Evolutionary conservation across 2,113 vertebrate genomes (phyloP), one percentile per base, ranked within the genome.

Genomic region (Charadrius vociferus): DNA sequence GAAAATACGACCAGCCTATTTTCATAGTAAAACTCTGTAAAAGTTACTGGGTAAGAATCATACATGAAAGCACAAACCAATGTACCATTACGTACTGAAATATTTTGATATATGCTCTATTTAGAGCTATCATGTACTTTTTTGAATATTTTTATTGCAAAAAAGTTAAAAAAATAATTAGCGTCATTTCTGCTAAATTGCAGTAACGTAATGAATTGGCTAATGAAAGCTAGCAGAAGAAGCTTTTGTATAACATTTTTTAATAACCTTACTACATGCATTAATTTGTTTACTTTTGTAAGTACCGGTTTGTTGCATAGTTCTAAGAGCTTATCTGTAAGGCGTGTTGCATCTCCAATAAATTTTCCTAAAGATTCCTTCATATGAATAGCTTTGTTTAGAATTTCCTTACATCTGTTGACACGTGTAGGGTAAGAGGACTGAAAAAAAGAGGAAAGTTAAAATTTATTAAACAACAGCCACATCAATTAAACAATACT

Each of bases 381-480:
- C 97, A 99, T 98, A 83, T 98, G 98, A 96, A 98, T 98, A 23
- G 99, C 99, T 97, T 99, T 99, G 92, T 99, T 99, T 34, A 99
- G 97, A 81, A 99, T 99, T 98, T 99, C 99, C 97, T 99, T 99
- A 96, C 99, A 99, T 97, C 99, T 98, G 29, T 99, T 99, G 96
- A 99, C 99, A 70, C 99, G 99, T 94, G 98, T 99, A 45, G 99
- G 98, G 95, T 99, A 99, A 34, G 99, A 99, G 4, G 99, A 99
- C 99, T 99, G 98, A 52, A 89, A 97, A 97, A 94, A 91, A 88
- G 62, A 88, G 14, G 6, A 55, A 72, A 93, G 32, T 68, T 71
- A 91, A 94, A 81, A 56, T 89, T 50, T 56, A 78, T 70, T 77
- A 20, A 85, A 81, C 24, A 34, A n/a, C 37, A 70, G n/a, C 52